Conservation (phyloP, 2,888 invertebrate genomes). For the Drosophila hamatofila region DNA sequence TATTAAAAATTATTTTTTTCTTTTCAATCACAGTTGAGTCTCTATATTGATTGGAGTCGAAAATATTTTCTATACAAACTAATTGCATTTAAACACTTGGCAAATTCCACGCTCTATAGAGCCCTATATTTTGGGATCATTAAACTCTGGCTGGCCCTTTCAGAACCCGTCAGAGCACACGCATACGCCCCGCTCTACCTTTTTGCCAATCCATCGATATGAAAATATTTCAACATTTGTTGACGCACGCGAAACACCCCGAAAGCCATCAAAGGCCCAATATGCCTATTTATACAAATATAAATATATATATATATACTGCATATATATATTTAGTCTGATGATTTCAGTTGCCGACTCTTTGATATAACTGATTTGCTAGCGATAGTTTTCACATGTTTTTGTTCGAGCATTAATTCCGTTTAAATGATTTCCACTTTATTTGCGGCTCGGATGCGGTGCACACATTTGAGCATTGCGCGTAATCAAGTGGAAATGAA, state of each 20-base stretch:
- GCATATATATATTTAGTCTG: conserved; percentile 6
- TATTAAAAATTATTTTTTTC: background rate
- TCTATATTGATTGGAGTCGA: background rate
- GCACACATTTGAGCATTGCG: conserved; percentile 61
- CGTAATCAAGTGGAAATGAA: conserved; percentile 82
- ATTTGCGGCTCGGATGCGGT: conserved; percentile 31
- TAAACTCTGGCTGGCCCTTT: conserved; percentile 18
- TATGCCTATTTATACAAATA: conserved; percentile 4
- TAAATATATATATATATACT: background rate
- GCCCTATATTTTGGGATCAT: conserved; percentile 36
- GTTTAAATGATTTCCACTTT: conserved; percentile 77
- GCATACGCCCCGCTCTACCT: conserved; percentile 56
- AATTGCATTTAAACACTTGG: conserved; percentile 19
- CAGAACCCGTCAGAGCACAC: conserved; percentile 1
- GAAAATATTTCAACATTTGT: conserved; percentile 52
- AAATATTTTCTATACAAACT: conserved; percentile 1
- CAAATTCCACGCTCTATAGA: background rate
- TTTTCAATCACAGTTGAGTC: background rate
- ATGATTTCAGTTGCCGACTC: conserved; percentile 29
- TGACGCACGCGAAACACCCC: conserved; percentile 44
- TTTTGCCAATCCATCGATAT: conserved; percentile 55
- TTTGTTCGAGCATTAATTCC: conserved; percentile 81
- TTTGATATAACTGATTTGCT: conserved; percentile 45
- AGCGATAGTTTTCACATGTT: conserved; percentile 76
- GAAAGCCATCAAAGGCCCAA: conserved; percentile 8